These are phyloP conservation scores for Micropterix aruncella DNA, from an alignment of 2,888 invertebrate genomes.

Conservation along the genomic window DNA sequence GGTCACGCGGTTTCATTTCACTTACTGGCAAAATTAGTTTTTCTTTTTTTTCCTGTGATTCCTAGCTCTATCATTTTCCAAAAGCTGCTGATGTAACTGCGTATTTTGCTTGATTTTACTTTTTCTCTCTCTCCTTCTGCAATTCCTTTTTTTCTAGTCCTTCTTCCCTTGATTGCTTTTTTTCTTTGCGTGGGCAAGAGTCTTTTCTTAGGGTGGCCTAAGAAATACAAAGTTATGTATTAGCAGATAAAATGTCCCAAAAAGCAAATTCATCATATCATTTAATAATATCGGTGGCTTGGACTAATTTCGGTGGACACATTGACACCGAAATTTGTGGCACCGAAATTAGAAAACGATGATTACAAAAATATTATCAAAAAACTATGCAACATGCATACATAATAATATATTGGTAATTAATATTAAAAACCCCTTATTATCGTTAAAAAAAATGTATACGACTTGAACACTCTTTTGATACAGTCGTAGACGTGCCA, in stretches of 20 bases:
- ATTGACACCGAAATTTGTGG: neutral
- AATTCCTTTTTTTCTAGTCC: neutral
- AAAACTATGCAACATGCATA: slow-evolving; percentile 1
- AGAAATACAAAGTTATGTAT: slow-evolving; percentile 1
- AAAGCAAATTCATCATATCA: slow-evolving; percentile 1
- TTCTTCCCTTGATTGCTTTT: slow-evolving; percentile 1
- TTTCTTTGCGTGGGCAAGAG: too few relatives aligned
- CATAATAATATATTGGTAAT: slow-evolving; percentile 1
- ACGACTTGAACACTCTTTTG: neutral
- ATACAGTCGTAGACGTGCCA: slow-evolving; percentile 1
- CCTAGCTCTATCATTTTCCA: slow-evolving; percentile 6
- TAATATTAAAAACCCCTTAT: neutral
- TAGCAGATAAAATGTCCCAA: neutral
- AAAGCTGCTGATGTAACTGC: slow-evolving; percentile 1
- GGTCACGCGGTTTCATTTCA: slow-evolving; percentile 6
- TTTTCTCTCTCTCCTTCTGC: neutral
- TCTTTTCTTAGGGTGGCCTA: too few relatives aligned
- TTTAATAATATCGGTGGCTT: slow-evolving; percentile 1
- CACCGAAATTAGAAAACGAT: slow-evolving; percentile 2
- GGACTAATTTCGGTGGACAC: neutral
- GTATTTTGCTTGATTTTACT: slow-evolving; percentile 1
- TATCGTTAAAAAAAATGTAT: neutral
- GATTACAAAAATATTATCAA: slow-evolving; percentile 1
- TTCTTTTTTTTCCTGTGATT: slow-evolving; percentile 5
- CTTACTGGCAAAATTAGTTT: slow-evolving; percentile 2